Evolutionary conservation across 2,113 vertebrate species (phyloP).

Genomic region (Stegastes partitus): DNA sequence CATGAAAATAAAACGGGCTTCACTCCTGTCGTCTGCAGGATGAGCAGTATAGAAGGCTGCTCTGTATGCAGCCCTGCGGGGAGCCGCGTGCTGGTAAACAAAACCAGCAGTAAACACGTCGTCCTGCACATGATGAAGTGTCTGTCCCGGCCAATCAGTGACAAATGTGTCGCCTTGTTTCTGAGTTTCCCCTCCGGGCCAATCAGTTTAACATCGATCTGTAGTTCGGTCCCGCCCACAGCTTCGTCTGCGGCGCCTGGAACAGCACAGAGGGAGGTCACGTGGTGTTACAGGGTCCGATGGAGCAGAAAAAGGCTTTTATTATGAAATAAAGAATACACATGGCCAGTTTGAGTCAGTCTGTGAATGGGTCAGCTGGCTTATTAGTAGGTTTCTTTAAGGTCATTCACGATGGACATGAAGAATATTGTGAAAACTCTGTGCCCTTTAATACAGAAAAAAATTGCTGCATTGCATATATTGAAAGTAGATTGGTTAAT

Average conservation of each 20-base stretch:
- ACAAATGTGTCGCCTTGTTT: conserved; percentile 28
- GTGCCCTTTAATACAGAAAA: too few relatives aligned
- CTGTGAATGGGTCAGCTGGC: too few relatives aligned
- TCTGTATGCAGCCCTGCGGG: conserved; percentile 18
- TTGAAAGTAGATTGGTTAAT: too few relatives aligned
- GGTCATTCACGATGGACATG: too few relatives aligned
- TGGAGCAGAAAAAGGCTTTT: not conserved
- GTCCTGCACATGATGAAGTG: conserved; percentile 12
- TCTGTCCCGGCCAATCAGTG: conserved; percentile 37
- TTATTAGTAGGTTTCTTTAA: too few relatives aligned
- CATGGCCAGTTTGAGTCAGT: too few relatives aligned
- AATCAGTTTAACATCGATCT: conserved; percentile 42
- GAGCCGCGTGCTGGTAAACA: conserved; percentile 22
- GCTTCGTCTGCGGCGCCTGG: conserved; percentile 22
- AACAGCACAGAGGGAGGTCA: not conserved
- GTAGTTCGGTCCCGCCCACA: conserved; percentile 20
- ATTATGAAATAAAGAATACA: not conserved
- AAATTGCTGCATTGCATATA: too few relatives aligned
- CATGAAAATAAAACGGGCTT: conserved; percentile 50
- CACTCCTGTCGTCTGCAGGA: conserved; percentile 19
- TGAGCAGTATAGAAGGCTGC: conserved; percentile 15
- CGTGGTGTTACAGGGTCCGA: not conserved
- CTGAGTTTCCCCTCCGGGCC: conserved; percentile 27
- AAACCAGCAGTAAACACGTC: conserved; percentile 14
- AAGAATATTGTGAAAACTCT: too few relatives aligned